Base-by-base conservation (phyloP, 2,113 vertebrate genomes). In the Microcebus jonahi region DNA sequence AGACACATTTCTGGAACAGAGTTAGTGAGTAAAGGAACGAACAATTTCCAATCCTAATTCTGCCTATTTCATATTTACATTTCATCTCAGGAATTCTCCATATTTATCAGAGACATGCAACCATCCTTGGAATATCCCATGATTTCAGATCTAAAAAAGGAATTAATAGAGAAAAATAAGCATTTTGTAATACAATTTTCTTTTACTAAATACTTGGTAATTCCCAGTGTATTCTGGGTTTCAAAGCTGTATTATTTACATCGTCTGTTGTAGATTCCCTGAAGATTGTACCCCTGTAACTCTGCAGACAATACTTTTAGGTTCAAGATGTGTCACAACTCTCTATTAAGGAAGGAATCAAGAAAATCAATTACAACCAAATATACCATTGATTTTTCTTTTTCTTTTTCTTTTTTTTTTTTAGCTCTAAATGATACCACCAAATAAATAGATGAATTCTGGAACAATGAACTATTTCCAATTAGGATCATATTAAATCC, bases 391-490 rank as follows among this genome's bases (percentile, higher is more conserved):
- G 82, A 36, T 23, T 90, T 73, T 59, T 91, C 63, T 39, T 39
- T 59, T n/a, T n/a, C n/a, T 88, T 17, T 17, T 5, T 18, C 48
- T 53, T 93, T 68, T 88, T 18, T 18, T 6, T 55, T 55, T 53
- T 93, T 73, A 50, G 50, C 21, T 86, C 23, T 45, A 96, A 92
- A 81, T 80, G 86, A 76, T 83, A 81, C 17, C 68, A 81, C 88
- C 91, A 97, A 96, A 97, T 88, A 97, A 96, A 97, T 88, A 94
- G 75, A 94, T 92, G 83, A 96, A 97, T 94, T 97, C 89, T 95
- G 76, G 31, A 97, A 92, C 65, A 97, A 61, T 93, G 91, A 93
- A 75, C n/a, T 95, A 93, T 95, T 96, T 97, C 80, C 75, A 96
- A 84, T 98, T 96, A 97, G 61, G 81, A 90, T 97, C 29, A 68